Conservation (phyloP, 2,797 vertebrate species). For the Sebastes baramenuke region DNA sequence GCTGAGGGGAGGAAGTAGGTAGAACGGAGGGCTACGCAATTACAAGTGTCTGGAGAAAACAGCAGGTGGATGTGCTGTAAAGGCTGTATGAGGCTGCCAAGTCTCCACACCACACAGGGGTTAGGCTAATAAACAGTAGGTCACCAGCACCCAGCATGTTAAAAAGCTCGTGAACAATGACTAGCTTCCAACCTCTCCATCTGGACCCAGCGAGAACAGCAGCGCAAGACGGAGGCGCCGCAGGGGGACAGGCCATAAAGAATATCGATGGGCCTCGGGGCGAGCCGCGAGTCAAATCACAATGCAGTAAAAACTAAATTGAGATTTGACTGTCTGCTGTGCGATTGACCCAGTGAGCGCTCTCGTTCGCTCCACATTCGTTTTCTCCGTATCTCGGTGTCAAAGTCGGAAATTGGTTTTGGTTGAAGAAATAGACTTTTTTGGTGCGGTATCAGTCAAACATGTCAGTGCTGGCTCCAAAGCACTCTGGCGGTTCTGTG, state of each 20-base stretch:
- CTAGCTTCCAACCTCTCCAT: slow-evolving; percentile 69
- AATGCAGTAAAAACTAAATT: slow-evolving; percentile 43
- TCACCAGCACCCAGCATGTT: slow-evolving; percentile 70
- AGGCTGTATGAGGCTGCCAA: slow-evolving; percentile 53
- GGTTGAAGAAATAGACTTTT: slow-evolving; percentile 55
- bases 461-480: slow-evolving; percentile 38
- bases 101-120: slow-evolving; percentile 54
- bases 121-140: slow-evolving; percentile 75
- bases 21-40: slow-evolving; percentile 20
- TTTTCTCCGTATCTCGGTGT: slow-evolving; percentile 61
- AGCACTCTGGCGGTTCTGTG: slow-evolving; percentile 42
- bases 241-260: slow-evolving; percentile 56
- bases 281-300: slow-evolving; percentile 29
- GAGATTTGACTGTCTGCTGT: slow-evolving; percentile 49
- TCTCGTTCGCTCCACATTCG: slow-evolving; percentile 23
- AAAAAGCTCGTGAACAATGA: slow-evolving; percentile 75
- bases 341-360: slow-evolving; percentile 20
- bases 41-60: slow-evolving; percentile 59
- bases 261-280: slow-evolving; percentile 64
- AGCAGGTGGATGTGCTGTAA: slow-evolving; percentile 62
- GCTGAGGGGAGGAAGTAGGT: slow-evolving; percentile 23
- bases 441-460: slow-evolving; percentile 55
- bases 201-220: slow-evolving; percentile 63
- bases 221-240: slow-evolving; percentile 31
- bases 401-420: slow-evolving; percentile 71